Evolutionary conservation across 2,888 invertebrate species (phyloP).

Genomic region (Onchidella celtica): DNA sequence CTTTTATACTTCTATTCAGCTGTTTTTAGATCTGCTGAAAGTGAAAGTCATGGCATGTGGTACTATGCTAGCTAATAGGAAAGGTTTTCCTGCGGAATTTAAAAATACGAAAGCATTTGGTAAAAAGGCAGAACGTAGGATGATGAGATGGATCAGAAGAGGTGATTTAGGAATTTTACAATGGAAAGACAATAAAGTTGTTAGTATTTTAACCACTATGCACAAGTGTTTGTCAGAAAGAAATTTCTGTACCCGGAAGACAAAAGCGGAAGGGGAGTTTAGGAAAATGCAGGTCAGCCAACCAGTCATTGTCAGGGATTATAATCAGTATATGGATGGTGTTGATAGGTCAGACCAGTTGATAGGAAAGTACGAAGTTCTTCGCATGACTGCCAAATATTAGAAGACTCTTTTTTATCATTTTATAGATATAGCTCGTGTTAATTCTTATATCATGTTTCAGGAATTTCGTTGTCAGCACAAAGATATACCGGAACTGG

Average conservation of each 20-base stretch:
- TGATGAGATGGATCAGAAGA: neutral
- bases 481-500: neutral
- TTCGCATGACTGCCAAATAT: neutral
- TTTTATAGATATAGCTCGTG: neutral
- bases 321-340: neutral
- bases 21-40: neutral
- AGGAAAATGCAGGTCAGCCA: neutral
- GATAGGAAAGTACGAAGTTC: neutral
- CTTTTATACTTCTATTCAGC: neutral
- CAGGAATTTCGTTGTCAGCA: neutral
- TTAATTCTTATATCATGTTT: neutral
- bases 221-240: neutral
- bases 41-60: neutral
- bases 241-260: neutral
- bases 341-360: neutral
- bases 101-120: neutral
- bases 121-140: neutral
- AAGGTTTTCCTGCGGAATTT: neutral
- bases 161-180: neutral
- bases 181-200: conserved; percentile 13
- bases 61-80: neutral
- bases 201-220: conserved; percentile 1
- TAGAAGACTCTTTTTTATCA: neutral
- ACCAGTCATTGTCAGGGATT: neutral
- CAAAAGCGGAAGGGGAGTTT: neutral